Conservation (phyloP, 2,113 vertebrate genomes). For the Chionodraco myersi region DNA sequence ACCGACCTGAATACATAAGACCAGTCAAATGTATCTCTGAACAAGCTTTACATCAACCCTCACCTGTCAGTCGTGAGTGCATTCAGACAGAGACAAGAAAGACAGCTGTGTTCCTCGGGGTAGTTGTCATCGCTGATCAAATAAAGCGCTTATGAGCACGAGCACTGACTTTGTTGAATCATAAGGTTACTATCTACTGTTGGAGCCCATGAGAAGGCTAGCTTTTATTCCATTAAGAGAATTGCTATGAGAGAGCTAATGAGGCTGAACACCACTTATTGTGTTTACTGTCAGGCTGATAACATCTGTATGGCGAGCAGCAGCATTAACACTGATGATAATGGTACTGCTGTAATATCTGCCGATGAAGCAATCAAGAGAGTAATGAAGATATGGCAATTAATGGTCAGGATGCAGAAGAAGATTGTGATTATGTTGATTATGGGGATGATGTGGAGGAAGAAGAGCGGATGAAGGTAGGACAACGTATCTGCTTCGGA, state of each 20-base stretch:
- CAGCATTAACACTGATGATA: slow-evolving; percentile 28
- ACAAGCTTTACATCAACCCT: slow-evolving; percentile 59
- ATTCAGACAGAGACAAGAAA: slow-evolving; percentile 50
- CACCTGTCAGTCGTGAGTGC: slow-evolving; percentile 60
- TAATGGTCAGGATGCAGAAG: slow-evolving; percentile 35
- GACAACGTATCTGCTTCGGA: slow-evolving; percentile 41
- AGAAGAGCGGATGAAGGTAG: slow-evolving; percentile 30
- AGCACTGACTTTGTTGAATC: slow-evolving; percentile 37
- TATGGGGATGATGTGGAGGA: slow-evolving; percentile 13
- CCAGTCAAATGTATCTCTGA: slow-evolving; percentile 45
- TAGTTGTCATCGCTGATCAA: slow-evolving; percentile 65
- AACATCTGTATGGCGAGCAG: slow-evolving; percentile 21
- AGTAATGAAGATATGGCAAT: slow-evolving; percentile 34
- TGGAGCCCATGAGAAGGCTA: background rate
- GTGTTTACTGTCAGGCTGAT: slow-evolving; percentile 17
- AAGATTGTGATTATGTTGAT: slow-evolving; percentile 39
- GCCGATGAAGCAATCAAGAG: slow-evolving; percentile 20
- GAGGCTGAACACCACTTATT: slow-evolving; percentile 24
- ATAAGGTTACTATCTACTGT: slow-evolving; percentile 23
- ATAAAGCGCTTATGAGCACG: slow-evolving; percentile 47
- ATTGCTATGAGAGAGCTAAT: slow-evolving; percentile 16
- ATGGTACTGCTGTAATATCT: slow-evolving; percentile 27
- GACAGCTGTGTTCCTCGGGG: slow-evolving; percentile 56
- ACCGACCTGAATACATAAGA: slow-evolving; percentile 42
- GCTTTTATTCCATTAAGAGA: background rate